Conservation (phyloP, 2,888 invertebrate genomes). For the Callyntrura guangdongensis region DNA sequence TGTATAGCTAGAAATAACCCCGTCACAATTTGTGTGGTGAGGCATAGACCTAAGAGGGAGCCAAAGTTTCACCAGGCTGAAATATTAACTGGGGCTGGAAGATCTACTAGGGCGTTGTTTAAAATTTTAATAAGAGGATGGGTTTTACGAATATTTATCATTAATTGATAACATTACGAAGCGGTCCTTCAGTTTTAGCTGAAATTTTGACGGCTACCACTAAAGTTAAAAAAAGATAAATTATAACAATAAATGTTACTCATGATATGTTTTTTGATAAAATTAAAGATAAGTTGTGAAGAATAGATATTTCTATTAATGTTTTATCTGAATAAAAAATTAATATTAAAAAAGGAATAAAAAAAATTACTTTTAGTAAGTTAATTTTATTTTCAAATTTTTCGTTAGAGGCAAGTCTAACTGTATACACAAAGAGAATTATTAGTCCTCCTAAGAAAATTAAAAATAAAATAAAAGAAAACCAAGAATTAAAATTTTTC, state of each 20-base stretch:
- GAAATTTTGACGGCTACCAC: slow-evolving; percentile 88
- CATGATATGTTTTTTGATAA: neutral
- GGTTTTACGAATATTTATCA: slow-evolving; percentile 84
- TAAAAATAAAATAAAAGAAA: slow-evolving; percentile 88
- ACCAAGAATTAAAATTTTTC: slow-evolving; percentile 88
- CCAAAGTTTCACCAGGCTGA: slow-evolving; percentile 90
- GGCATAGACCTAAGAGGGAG: slow-evolving; percentile 89
- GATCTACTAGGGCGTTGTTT: slow-evolving; percentile 88
- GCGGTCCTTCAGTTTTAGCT: slow-evolving; percentile 88
- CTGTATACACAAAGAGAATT: slow-evolving; percentile 90
- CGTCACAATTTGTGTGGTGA: slow-evolving; percentile 90
- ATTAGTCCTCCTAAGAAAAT: slow-evolving; percentile 89
- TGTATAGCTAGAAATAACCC: slow-evolving; percentile 91
- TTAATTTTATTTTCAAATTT: slow-evolving; percentile 87
- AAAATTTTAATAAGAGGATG: slow-evolving; percentile 87
- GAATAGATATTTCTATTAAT: neutral
- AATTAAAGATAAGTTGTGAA: neutral
- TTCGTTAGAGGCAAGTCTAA: slow-evolving; percentile 89
- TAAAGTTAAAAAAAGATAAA: slow-evolving; percentile 89
- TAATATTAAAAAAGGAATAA: neutral
- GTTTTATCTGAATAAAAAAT: neutral
- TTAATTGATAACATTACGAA: slow-evolving; percentile 86
- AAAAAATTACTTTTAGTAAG: neutral
- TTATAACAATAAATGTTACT: slow-evolving; percentile 87
- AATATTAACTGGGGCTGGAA: slow-evolving; percentile 89